phyloP scores from a whole-genome alignment of 2,113 vertebrate genomes.

The Microcebus griseorufus region DNA sequence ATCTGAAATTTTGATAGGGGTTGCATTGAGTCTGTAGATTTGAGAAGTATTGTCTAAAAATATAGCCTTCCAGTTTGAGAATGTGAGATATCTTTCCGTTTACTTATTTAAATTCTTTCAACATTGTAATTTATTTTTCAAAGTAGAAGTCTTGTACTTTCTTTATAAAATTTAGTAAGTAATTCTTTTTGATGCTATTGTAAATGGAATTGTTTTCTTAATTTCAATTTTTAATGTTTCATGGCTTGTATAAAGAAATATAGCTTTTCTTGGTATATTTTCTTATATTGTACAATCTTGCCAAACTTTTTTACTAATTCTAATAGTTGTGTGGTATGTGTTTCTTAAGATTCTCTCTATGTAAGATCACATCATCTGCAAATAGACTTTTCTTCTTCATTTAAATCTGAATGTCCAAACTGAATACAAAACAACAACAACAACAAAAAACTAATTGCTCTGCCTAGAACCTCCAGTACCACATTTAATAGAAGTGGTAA shows the following conservation, averaged over 20 bases:
- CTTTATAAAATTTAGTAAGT: not conserved
- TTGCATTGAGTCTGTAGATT: not conserved
- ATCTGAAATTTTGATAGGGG: not conserved
- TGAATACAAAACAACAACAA: not conserved
- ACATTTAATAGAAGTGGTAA: not conserved
- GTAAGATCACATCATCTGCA: not conserved
- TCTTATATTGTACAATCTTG: not conserved
- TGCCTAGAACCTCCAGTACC: not conserved
- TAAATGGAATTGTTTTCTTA: not conserved
- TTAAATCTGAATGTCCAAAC: not conserved
- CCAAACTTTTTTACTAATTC: not conserved
- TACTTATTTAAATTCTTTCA: slow-evolving; percentile 18
- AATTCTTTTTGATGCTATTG: not conserved
- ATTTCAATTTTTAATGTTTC: not conserved
- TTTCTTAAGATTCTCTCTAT: not conserved
- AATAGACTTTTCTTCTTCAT: not conserved
- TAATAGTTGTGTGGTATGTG: not conserved
- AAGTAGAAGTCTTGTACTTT: not conserved
- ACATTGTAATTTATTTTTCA: not conserved
- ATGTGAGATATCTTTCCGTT: not conserved
- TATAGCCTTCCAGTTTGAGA: not conserved
- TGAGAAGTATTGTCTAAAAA: not conserved
- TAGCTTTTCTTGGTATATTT: not conserved
- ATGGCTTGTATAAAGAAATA: not conserved
- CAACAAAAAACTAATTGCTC: not conserved